Conservation (phyloP, 2,113 vertebrate species). For the Petromus typicus region DNA sequence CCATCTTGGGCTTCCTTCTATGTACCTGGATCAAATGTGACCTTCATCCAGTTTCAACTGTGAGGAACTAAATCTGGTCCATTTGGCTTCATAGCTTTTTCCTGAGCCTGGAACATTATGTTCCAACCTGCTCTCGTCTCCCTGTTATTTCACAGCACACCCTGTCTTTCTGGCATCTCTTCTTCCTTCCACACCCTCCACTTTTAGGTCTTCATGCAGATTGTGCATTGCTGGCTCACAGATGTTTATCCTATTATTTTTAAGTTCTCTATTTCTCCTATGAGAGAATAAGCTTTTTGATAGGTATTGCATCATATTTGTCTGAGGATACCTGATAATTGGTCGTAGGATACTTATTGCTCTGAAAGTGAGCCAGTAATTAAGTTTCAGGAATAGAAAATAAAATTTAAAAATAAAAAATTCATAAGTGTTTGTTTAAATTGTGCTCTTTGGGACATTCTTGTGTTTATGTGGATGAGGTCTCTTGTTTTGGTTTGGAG, state of each 20-base stretch:
- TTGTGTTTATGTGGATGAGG: background rate
- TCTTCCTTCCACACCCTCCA: background rate
- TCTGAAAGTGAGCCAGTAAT: background rate
- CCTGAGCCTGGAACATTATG: background rate
- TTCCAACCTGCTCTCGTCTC: too few relatives aligned
- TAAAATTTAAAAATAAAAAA: background rate
- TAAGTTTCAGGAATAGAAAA: background rate
- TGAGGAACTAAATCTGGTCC: background rate
- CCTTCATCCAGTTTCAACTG: background rate
- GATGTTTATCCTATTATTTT: background rate
- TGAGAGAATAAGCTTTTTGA: background rate
- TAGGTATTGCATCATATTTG: background rate
- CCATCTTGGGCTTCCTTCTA: background rate
- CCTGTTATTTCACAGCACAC: rapidly evolving
- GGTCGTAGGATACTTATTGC: rapidly evolving
- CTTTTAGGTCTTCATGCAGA: background rate
- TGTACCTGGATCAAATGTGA: background rate
- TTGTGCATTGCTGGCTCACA: rapidly evolving
- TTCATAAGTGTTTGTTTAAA: background rate
- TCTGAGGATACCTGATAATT: background rate
- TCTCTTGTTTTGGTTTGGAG: background rate
- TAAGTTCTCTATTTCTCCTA: background rate
- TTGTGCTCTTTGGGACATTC: background rate
- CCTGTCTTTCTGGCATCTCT: background rate
- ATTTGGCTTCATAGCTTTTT: background rate